Percentiles rank a stretch among this genome's conserved stretches.
Evolutionary conservation across 2,113 vertebrate genomes (phyloP).

Genomic region (Thermophis baileyi): DNA sequence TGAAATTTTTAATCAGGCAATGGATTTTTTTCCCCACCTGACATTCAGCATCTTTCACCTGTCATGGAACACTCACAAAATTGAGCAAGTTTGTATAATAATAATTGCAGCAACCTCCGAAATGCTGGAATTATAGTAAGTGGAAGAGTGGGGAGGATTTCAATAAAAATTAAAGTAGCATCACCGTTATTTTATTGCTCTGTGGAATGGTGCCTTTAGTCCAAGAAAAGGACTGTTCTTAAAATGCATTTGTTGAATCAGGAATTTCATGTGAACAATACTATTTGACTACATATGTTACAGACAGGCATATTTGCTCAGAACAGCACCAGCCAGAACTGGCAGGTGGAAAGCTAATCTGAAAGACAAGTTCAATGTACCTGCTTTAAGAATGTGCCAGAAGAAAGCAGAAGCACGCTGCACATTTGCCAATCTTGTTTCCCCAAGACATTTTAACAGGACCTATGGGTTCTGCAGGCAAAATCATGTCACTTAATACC

Average conservation of each 20-base stretch:
- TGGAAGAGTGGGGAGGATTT: background rate
- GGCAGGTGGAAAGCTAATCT: background rate
- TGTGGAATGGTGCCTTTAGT: conserved; percentile 1
- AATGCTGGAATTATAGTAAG: background rate
- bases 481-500: conserved; percentile 17
- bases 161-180: conserved; percentile 7
- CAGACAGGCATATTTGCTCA: background rate
- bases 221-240: background rate
- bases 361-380: background rate
- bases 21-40: background rate
- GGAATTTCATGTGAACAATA: conserved; percentile 31
- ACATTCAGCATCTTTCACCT: background rate
- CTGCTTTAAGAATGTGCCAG: too few relatives aligned
- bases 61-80: background rate
- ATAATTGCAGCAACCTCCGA: background rate
- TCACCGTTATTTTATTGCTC: background rate
- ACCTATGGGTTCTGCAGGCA: background rate
- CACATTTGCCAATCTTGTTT: background rate
- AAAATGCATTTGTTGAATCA: background rate
- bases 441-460: conserved; percentile 2
- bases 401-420: background rate
- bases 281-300: background rate
- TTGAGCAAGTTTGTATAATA: background rate
- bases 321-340: conserved; percentile 3
- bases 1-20: background rate